Evolutionary conservation across 1,140 invertebrate species (phyloP), one percentile per base, ranked within the genome.

Genomic region (Sminthurinus signatus): DNA sequence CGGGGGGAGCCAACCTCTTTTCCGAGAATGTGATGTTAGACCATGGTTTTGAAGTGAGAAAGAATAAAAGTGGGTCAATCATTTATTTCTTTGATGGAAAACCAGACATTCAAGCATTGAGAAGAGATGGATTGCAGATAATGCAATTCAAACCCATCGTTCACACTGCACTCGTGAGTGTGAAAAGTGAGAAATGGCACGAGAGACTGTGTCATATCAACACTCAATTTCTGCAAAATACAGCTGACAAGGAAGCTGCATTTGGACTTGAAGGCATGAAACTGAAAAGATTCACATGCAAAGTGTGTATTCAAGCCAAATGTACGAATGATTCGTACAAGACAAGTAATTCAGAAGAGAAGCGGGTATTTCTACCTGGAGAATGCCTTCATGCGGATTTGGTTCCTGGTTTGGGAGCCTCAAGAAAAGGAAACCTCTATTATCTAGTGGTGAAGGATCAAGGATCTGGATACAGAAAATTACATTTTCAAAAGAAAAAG

Each of bases 1-100:
- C 59, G 14, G 55, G 42, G 17, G 51, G 51, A 8, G 52, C 39
- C 1, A 69, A 69, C 23, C 31, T 69, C 4, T 69, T 69, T n/a
- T 69, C 68, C 1, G 68, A 69, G 36, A 27, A 15, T 15, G 56
- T 63, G 0, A 69, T 69, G 68, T 50, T 50, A 4, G 32, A 46
- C 12, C 59, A 63, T 2, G 68, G 68, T 1, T 69, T 48, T 25
- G 32, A 27, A 0, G 60, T 19, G 39, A 36, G n/a, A 28, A 52
- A 27, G n/a, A 19, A 0, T 1, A 50, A 21, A 55, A 27, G 21
- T 19, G 60, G 43, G 17, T 57, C 44, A 10, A 42, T 0, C 3
- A 60, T 56, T 21, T 5, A 48, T 14, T 8, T 31, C 5, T 8
- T 3, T 8, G 55, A 43, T 36, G 25, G 25, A 43, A 27, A 31